Evolutionary conservation across 2,113 vertebrate species (phyloP), one percentile per base, ranked within the genome.

Genomic region (Aramus guarauna): DNA sequence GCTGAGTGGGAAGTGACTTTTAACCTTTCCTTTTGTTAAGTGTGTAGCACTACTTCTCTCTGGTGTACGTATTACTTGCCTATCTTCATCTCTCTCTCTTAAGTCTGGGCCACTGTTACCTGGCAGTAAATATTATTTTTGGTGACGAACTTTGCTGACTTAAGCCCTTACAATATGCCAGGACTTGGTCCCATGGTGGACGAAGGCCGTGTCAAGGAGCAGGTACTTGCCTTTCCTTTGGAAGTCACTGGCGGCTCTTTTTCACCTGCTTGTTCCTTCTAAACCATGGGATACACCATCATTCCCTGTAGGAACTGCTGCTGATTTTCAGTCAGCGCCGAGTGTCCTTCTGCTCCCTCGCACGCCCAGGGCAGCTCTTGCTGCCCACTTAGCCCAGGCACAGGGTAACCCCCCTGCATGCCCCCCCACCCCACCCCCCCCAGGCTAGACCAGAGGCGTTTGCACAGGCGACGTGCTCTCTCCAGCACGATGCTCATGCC

Each of bases 371-470:
- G 48, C 32, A 15, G 36, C 36, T 67, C 78, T 17, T 5, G 7
- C 41, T 74, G 64, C n/a, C 23, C 37, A 2, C 29, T 7, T 26
- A 20, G 39, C 24, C 26, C 48, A 32, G 67, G 75, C 16, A 19
- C 29, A 11, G 59, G 64, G 43, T 41, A 11, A 21, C 16, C 22
- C 48, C 24, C 23, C 63, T 5, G 13, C 34, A 0, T 2, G 3
- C 55, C 14, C 16, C 41, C 37, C 0, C 0, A 0, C 3, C 59
- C 81, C 19, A 7, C 37, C 0, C 0, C 0, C 3, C 59, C 81
- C 19, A 7, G 53, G 47, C 69, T 27, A 60, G 34, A 15, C 69
- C 3, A 1, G 34, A 16, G 37, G 45, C 1, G 1, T 23, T 66
- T 41, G 59, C 52, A 5, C 1, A 1, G 69, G 52, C 0, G 3